phyloP scores from a whole-genome alignment of 1,140 invertebrate species.

The Polypedilum vanderplanki region DNA sequence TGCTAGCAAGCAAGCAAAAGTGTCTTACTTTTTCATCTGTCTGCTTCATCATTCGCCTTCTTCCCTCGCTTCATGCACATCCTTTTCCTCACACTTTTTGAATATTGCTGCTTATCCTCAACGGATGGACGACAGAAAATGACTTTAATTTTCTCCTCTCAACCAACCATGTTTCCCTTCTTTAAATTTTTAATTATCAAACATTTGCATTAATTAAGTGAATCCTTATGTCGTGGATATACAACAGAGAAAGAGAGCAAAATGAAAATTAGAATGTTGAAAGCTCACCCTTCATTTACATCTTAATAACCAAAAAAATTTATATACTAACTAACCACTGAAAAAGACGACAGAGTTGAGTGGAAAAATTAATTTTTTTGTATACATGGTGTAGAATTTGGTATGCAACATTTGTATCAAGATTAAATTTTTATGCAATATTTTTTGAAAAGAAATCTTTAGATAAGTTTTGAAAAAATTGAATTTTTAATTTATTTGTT shows the following conservation, averaged over 20 bases:
- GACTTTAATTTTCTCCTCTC: not conserved
- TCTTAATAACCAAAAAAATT: conserved; percentile 23
- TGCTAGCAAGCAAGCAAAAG: too few relatives aligned
- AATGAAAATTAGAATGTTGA: not conserved
- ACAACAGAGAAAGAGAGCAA: not conserved
- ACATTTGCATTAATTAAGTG: conserved; percentile 29
- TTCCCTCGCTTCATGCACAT: not conserved
- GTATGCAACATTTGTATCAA: too few relatives aligned
- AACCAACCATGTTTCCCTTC: not conserved
- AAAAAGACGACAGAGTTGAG: not conserved
- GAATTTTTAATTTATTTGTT: too few relatives aligned
- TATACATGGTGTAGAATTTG: not conserved
- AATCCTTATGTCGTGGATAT: conserved; percentile 23
- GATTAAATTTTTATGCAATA: too few relatives aligned
- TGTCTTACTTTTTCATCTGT: too few relatives aligned
- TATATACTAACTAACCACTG: too few relatives aligned
- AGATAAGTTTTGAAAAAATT: too few relatives aligned
- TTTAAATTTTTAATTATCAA: conserved; percentile 28
- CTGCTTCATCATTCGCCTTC: too few relatives aligned
- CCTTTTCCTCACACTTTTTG: not conserved
- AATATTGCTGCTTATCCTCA: not conserved
- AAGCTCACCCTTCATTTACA: conserved; percentile 13
- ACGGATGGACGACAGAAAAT: not conserved
- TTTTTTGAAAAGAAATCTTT: too few relatives aligned
- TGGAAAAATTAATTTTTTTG: not conserved